phyloP scores from a whole-genome alignment of 1,140 invertebrate species.

The Drosophila ercepeae region DNA sequence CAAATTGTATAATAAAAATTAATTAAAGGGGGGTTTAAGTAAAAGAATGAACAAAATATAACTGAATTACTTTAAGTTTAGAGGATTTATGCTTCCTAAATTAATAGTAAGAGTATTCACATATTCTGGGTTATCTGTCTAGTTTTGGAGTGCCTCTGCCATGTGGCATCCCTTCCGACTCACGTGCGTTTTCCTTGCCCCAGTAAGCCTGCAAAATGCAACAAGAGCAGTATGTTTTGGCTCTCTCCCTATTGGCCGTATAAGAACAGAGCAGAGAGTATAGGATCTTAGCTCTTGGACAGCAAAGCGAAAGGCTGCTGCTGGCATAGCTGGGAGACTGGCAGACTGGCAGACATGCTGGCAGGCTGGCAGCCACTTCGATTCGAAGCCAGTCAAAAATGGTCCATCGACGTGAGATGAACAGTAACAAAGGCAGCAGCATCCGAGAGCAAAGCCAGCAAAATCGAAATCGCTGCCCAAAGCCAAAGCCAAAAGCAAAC shows the following conservation, averaged over 20 bases:
- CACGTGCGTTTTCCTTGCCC: constrained; percentile 52
- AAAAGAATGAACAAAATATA: too few relatives aligned
- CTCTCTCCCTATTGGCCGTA: constrained; percentile 26
- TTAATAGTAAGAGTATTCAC: background rate
- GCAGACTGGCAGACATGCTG: background rate
- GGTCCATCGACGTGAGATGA: constrained; percentile 79
- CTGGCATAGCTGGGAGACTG: background rate
- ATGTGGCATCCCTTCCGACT: constrained; percentile 42
- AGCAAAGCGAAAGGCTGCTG: constrained; percentile 17
- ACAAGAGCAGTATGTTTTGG: constrained; percentile 37
- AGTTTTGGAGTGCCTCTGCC: background rate
- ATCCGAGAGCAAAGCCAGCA: constrained; percentile 29
- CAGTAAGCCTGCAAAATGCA: constrained; percentile 49
- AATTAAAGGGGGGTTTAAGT: too few relatives aligned
- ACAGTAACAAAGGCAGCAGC: constrained; percentile 61
- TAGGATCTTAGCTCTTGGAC: constrained; percentile 49
- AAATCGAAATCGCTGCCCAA: constrained; percentile 38
- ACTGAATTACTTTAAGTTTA: too few relatives aligned
- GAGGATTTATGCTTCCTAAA: too few relatives aligned
- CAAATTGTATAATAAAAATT: too few relatives aligned
- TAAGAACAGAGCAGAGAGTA: constrained; percentile 41
- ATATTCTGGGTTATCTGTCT: background rate
- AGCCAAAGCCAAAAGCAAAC: constrained; percentile 45
- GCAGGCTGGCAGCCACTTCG: constrained; percentile 5
- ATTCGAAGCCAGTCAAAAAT: constrained; percentile 79